Base-by-base conservation (phyloP, 2,888 invertebrate genomes). In the Meteorus colon region DNA sequence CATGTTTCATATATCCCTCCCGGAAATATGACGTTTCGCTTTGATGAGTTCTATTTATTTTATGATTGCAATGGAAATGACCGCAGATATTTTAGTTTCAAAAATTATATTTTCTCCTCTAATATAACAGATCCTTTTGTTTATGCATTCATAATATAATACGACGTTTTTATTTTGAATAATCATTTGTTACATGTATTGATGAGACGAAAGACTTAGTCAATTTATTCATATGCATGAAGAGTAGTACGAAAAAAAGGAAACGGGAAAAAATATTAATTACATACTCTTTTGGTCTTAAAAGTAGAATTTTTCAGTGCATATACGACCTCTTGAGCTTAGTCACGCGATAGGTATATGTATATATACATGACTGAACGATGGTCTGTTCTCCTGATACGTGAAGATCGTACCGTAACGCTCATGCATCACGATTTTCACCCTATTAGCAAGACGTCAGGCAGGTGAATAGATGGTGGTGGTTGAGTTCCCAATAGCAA, bases 391-490 rank as follows among this genome's bases (percentile, higher is more conserved):
- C 29, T 51, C 31, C 19, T 55, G 19, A 55, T 55, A 10, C n/a
- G 8, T 19, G 4, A 31, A 16, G 14, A 19, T 29, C 16, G 55
- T 19, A 31, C n/a, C 37, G 37, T 37, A 16, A 16, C 63, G 63
- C 62, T 63, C 48, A 62, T 72, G 48, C 63, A 72, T 72, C 63
- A 63, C 45, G 48, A 72, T 72, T 63, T 62, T 63, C 72, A 72
- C 29, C 72, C 72, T 63, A 72, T 72, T 72, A 72, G 31, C 63
- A 72, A 63, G 31, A 72, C 48, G 72, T 72, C 72, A 72, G 48
- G 48, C n/a, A 19, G 45, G 63, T 45, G 72, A 62, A 72, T 48
- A 72, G 72, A 72, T 31, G 62, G 45, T 63, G 62, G 19, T 72
- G 72, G 51, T 72, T 63, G 34, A 16, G 63, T 63, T 63, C 27